Evolutionary conservation across 23 tunicate species (phyloP), one percentile per base, ranked within the genome.

Genomic region (Halocynthia aurantium): DNA sequence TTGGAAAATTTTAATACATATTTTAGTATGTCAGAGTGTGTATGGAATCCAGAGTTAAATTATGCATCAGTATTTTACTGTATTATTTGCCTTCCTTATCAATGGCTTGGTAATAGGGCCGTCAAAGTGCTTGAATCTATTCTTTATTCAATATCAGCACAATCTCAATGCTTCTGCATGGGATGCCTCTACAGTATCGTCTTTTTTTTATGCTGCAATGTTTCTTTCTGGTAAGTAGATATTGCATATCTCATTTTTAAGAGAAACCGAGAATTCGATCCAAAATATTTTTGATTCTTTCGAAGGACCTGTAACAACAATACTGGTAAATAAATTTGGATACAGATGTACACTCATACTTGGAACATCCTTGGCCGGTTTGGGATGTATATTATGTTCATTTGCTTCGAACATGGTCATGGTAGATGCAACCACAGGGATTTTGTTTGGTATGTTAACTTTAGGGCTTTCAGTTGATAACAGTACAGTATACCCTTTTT

Each of bases 271-370:
- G 63, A 13, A n/a, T 58, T 13, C 17, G 63, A 13, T 58, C 17
- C 63, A 13, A 13, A n/a, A 15, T 15, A 58, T 58, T 2, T 15
- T 13, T 2, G 2, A 20, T 54, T 74, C 31, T 22, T 7, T 6
- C 56, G 12, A 31, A 84, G 89, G 83, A 58, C 89, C 89, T 7
- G 9, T 84, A 10, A 79, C 82, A 2, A 68, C 82, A 0, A 61
- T 78, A 8, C 57, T 69, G 73, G 62, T 77, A 54, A 67, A 80
- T 52, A 58, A 71, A 6, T 76, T 77, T 71, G 89, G 89, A 44
- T 84, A 64, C 77, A 77, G 82, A 52, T 15, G 17, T 10, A 84
- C 89, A 12, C 12, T 61, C 9, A 31, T 84, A 9, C 22, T 70
- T 7, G 89, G 89, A 20, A 53, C 55, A n/a, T 8, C 71, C 7